Evolutionary conservation across 2,113 vertebrate genomes (phyloP).

Genomic region (Tupaia tana): DNA sequence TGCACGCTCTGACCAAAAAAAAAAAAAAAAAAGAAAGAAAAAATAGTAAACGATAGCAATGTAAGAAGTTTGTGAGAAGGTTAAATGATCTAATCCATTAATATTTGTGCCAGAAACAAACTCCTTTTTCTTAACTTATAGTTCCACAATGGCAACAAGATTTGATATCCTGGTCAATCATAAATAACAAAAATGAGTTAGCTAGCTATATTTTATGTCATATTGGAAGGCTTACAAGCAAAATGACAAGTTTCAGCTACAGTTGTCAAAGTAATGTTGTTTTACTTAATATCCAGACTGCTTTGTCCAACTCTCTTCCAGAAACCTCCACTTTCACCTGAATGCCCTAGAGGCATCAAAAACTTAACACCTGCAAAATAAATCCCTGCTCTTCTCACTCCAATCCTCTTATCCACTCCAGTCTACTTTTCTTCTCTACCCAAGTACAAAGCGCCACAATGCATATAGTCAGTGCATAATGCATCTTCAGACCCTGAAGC

Average conservation of each 20-base stretch:
- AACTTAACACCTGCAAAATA: background rate
- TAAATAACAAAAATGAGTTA: background rate
- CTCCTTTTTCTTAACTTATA: background rate
- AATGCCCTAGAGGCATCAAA: background rate
- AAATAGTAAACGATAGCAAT: background rate
- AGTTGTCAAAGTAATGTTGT: background rate
- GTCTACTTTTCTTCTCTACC: background rate
- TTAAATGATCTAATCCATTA: background rate
- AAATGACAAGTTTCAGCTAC: background rate
- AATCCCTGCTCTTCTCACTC: background rate
- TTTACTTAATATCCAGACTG: background rate
- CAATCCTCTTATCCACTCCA: background rate
- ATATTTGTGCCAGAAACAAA: background rate
- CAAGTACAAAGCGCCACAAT: background rate
- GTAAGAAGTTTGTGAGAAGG: background rate
- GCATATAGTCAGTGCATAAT: background rate
- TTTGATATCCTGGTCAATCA: background rate
- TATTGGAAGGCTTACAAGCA: background rate
- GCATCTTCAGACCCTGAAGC: background rate
- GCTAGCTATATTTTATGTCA: background rate
- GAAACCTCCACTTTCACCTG: background rate
- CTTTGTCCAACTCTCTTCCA: background rate
- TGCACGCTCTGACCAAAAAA: too few species aligned
- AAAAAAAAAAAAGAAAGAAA: too few species aligned
- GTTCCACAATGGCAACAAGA: background rate